A percentile compares a stretch with the other conserved stretches of the same genome.
Conservation (phyloP, 1,140 invertebrate genomes). For the Atopsyche davidsoni region DNA sequence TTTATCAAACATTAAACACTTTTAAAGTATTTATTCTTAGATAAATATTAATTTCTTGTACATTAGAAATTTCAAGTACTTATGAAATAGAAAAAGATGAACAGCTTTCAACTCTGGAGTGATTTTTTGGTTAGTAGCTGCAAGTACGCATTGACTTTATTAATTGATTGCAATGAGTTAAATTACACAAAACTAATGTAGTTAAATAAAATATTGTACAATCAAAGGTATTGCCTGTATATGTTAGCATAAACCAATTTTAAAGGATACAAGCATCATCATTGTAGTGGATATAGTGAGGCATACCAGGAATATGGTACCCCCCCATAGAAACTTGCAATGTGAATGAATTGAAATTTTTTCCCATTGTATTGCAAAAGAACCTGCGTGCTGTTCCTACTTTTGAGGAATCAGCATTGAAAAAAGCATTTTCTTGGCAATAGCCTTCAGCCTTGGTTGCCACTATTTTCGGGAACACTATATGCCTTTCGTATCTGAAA, state of each 20-base stretch:
- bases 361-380: slow-evolving; percentile 61
- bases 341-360: slow-evolving; percentile 66
- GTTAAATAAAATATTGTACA: too few species aligned
- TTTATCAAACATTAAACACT: too few species aligned
- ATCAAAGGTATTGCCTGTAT: too few species aligned
- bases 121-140: too few species aligned
- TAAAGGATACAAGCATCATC: slow-evolving; percentile 89
- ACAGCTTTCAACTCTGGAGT: too few species aligned
- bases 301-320: slow-evolving; percentile 59
- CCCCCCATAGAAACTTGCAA: slow-evolving; percentile 82
- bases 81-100: too few species aligned
- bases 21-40: too few species aligned
- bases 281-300: slow-evolving; percentile 71
- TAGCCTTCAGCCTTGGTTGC: slow-evolving; percentile 81
- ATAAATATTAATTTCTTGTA: too few species aligned
- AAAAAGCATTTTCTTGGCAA: slow-evolving; percentile 73
- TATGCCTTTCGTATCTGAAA: slow-evolving; percentile 74
- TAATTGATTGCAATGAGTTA: too few species aligned
- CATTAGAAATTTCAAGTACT: too few species aligned
- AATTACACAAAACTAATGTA: too few species aligned
- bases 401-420: slow-evolving; percentile 82
- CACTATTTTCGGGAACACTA: slow-evolving; percentile 85
- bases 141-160: too few species aligned
- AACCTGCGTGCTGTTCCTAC: slow-evolving; percentile 80
- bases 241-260: slow-evolving; percentile 2